Percentiles rank a stretch among this genome's conserved stretches.
These are phyloP conservation scores for Sanderia malayensis DNA, from an alignment of 30 jellyfish, hydroid and myxozoan genomes.

Conservation along the genomic window DNA sequence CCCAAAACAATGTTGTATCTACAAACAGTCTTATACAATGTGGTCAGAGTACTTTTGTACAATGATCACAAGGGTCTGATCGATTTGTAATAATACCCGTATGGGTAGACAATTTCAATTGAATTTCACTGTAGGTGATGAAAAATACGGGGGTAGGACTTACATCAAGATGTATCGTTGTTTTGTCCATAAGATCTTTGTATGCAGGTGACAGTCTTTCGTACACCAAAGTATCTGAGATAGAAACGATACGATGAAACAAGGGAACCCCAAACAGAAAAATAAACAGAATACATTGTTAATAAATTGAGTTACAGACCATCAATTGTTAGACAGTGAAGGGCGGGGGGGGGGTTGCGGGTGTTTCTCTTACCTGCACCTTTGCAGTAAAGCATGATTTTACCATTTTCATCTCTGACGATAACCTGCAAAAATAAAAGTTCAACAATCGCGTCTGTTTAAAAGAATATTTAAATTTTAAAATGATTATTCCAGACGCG, in stretches of 20 bases:
- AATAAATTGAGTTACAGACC: too few species aligned
- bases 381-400: slow-evolving; percentile 66
- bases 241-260: too few species aligned
- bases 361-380: slow-evolving; percentile 93
- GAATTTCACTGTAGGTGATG: neutral
- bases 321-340: too few species aligned
- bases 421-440: slow-evolving; percentile 30
- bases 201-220: slow-evolving; percentile 55
- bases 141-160: slow-evolving; percentile 12
- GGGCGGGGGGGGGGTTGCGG: too few species aligned
- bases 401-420: slow-evolving; percentile 51
- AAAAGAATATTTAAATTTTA: too few species aligned
- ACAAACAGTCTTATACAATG: too few species aligned
- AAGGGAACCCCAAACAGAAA: neutral
- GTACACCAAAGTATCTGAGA: slow-evolving; percentile 70
- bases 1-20: too few species aligned
- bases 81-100: too few species aligned
- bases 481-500: too few species aligned
- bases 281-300: neutral
- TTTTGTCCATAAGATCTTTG: slow-evolving; percentile 35
- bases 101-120: neutral
- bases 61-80: too few species aligned
- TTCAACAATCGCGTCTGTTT: slow-evolving; percentile 2
- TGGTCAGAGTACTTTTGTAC: too few species aligned
- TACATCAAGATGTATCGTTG: slow-evolving; percentile 88